Conservation (phyloP, 2,888 invertebrate genomes). For the Zhuqinia jingwanae region DNA sequence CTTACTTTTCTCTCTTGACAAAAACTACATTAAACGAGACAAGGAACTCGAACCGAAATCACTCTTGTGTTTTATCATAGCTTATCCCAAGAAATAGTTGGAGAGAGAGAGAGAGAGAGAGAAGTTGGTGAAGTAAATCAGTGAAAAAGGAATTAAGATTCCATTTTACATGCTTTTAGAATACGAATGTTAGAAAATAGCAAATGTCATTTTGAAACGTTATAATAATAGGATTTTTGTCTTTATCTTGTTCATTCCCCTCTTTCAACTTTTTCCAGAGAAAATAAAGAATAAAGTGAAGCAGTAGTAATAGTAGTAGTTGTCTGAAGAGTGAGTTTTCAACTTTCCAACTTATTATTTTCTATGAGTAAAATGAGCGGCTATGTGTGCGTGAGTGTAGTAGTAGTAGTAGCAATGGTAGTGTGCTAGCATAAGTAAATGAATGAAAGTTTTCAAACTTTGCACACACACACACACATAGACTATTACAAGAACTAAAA, state of each 20-base stretch:
- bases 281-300: conserved; percentile 22
- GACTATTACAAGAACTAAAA: too few relatives aligned
- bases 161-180: conserved; percentile 33
- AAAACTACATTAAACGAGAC: background rate
- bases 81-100: conserved; percentile 14
- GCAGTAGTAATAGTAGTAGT: conserved; percentile 7
- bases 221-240: conserved; percentile 35
- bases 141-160: conserved; percentile 36
- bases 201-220: conserved; percentile 53
- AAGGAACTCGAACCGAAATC: conserved; percentile 6
- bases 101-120: too few relatives aligned
- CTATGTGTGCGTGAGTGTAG: background rate
- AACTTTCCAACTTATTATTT: conserved; percentile 54
- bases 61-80: conserved; percentile 8
- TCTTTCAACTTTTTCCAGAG: conserved; percentile 50
- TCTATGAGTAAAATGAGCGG: too few relatives aligned
- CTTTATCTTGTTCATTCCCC: conserved; percentile 45
- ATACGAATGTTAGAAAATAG: conserved; percentile 44
- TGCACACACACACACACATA: background rate
- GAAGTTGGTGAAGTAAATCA: conserved; percentile 15
- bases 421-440: conserved; percentile 11
- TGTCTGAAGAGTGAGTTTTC: conserved; percentile 55
- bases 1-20: conserved; percentile 5
- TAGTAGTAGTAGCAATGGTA: conserved; percentile 13
- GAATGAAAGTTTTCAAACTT: background rate